Evolutionary conservation across 2,797 vertebrate genomes (phyloP).

Genomic region (Urosaurus nigricauda): DNA sequence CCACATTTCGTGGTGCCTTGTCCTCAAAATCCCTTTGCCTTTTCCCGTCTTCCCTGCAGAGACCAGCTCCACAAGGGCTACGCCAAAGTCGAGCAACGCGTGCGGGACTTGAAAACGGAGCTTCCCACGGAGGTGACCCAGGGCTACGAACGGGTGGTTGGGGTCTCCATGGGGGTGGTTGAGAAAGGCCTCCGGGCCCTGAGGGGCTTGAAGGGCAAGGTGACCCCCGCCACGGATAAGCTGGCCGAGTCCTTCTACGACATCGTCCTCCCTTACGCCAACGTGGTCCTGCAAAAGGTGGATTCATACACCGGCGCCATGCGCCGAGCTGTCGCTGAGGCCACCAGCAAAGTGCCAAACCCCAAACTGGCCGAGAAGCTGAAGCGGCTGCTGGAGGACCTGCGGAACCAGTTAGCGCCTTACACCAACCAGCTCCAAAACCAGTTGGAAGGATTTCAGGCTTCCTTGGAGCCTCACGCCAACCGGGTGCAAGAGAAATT

Average conservation of each 20-base stretch:
- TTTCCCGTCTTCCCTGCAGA: background rate
- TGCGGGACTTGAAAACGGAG: constrained; percentile 15
- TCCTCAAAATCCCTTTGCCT: background rate
- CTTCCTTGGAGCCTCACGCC: background rate
- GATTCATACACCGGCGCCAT: background rate
- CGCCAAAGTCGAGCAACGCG: background rate
- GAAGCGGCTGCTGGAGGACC: background rate
- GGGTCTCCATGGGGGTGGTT: constrained; percentile 25
- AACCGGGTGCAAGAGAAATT: background rate
- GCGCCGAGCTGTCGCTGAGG: background rate
- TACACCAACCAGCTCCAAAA: background rate
- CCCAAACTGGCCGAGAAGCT: constrained; percentile 8
- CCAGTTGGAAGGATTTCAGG: background rate
- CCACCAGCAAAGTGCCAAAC: background rate
- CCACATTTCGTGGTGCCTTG: background rate
- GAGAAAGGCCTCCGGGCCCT: constrained; percentile 24
- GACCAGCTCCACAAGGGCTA: background rate
- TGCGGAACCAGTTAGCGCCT: background rate
- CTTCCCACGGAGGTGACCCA: constrained; percentile 43
- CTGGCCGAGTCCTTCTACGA: background rate
- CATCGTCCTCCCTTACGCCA: background rate
- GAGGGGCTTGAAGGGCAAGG: background rate
- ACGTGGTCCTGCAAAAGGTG: background rate
- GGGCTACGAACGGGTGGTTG: constrained; percentile 10
- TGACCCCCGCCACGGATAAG: background rate